Base-by-base conservation (phyloP, 2,797 vertebrate species). In the Benthosema pterotum region DNA sequence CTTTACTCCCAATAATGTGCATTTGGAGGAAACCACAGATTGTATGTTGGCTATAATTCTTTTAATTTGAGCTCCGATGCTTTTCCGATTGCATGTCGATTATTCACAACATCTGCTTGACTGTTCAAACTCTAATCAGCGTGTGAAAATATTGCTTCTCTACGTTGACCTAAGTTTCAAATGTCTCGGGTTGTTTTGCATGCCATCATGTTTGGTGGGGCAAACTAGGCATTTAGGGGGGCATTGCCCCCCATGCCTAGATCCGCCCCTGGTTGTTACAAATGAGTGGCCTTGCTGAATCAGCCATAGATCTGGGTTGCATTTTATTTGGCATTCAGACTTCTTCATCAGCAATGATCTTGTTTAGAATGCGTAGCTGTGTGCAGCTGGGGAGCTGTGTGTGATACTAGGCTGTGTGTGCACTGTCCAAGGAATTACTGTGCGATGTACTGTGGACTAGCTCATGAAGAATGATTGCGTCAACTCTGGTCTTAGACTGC, bases 381-480 rank as follows among this genome's bases (percentile, higher is more conserved):
- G n/a, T 43, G 28, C 16, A 19, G 16, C 42, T 25, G 56, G 5
- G 43, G 42, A 53, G 52, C 18, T 56, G 57, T 63, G 52, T 63
- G 22, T 25, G 22, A 25, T 25, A 25, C 22, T 25, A 25, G n/a
- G n/a, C n/a, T 25, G 5, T 25, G 22, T 25, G 22, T 25, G 22
- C n/a, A n/a, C 22, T 25, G 22, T 25, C 22, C 22, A 25, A 25
- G 22, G 3, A 25, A 51, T 45, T 51, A 65, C 62, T 61, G 53
- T 12, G 55, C 17, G 18, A n/a, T 57, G 28, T 28, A 42, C 57
- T 58, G 47, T 50, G 50, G 11, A 25, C 22, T 3, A 3, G 22
- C 4, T 49, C 76, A 67, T 66, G 68, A 77, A 78, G 57, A 77
- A 69, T 71, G 69, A 72, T 62, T 69, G 75, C 73, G 58, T 57